Evolutionary conservation across 2,797 vertebrate genomes (phyloP).

Genomic region (Carapus acus): DNA sequence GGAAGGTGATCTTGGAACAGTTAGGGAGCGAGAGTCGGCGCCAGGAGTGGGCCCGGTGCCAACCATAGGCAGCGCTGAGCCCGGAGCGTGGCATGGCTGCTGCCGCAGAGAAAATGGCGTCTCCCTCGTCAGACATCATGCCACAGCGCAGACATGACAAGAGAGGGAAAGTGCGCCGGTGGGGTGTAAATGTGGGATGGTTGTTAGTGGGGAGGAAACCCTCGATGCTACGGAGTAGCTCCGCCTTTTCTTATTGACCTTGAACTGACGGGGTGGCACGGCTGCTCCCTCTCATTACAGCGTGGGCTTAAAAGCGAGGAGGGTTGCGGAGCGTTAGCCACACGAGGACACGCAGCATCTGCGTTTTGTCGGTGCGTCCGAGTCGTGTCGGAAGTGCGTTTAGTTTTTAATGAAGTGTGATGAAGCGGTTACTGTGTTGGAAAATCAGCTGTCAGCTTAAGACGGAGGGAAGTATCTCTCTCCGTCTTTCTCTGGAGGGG

Average conservation of each 20-base stretch:
- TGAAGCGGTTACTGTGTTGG: conserved; percentile 21
- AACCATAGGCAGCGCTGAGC: conserved; percentile 67
- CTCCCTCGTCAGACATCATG: conserved; percentile 49
- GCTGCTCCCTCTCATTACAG: conserved; percentile 34
- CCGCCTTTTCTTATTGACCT: conserved; percentile 49
- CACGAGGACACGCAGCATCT: conserved; percentile 29
- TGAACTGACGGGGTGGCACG: conserved; percentile 39
- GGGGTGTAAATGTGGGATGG: conserved; percentile 12
- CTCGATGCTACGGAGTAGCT: conserved; percentile 33
- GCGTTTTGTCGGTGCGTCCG: conserved; percentile 18
- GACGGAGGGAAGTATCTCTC: conserved; percentile 27
- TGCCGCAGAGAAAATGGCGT: conserved; percentile 71
- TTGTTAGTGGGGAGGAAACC: conserved; percentile 35
- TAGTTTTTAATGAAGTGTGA: conserved; percentile 34
- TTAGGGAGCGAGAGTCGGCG: conserved; percentile 52
- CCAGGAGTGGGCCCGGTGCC: conserved; percentile 68
- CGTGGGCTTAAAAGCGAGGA: conserved; percentile 24
- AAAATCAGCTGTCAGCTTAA: conserved; percentile 24
- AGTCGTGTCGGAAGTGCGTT: conserved; percentile 27
- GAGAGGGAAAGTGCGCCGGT: conserved; percentile 22
- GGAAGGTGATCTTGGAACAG: conserved; percentile 68
- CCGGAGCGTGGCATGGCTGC: conserved; percentile 68
- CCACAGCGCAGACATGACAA: conserved; percentile 49
- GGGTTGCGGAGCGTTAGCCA: conserved; percentile 20
- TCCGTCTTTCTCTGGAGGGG: conserved; percentile 8